Evolutionary conservation across 2,888 invertebrate species (phyloP).

Genomic region (Xanthia icteritia): DNA sequence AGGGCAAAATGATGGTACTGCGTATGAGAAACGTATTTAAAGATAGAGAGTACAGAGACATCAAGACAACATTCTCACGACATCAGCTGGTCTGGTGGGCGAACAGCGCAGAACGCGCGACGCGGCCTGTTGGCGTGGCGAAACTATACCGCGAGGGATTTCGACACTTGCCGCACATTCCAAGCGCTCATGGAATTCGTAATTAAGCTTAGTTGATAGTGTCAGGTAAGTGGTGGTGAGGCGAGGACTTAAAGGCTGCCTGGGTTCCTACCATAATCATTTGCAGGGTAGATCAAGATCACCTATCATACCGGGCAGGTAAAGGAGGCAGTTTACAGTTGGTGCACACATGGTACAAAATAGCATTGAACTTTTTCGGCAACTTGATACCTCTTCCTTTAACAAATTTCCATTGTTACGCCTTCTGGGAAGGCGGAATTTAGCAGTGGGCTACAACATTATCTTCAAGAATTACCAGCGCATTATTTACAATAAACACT

Average conservation of each 20-base stretch:
- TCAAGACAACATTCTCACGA: constrained; percentile 25
- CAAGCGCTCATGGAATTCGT: constrained; percentile 40
- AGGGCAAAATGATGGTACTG: neutral
- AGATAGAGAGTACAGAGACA: constrained; percentile 5
- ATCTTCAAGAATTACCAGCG: constrained; percentile 2
- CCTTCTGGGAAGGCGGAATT: constrained; percentile 12
- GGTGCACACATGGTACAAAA: neutral
- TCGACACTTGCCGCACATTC: constrained; percentile 57
- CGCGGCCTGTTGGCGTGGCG: constrained; percentile 44
- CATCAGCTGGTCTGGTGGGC: constrained; percentile 54
- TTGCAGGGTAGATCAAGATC: neutral
- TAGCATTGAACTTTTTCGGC: neutral
- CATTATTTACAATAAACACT: constrained; percentile 40
- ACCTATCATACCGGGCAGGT: neutral
- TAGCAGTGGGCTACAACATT: constrained; percentile 5
- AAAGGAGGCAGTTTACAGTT: neutral
- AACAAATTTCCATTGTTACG: neutral
- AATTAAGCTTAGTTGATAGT: constrained; percentile 20
- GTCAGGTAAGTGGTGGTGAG: neutral
- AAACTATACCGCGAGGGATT: constrained; percentile 43
- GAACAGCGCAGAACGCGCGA: constrained; percentile 20
- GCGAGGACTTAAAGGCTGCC: neutral
- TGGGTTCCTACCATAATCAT: neutral
- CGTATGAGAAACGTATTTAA: neutral
- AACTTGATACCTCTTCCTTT: neutral